phyloP scores from a whole-genome alignment of 2,888 invertebrate genomes.

The Sphecodes monilicornis region DNA sequence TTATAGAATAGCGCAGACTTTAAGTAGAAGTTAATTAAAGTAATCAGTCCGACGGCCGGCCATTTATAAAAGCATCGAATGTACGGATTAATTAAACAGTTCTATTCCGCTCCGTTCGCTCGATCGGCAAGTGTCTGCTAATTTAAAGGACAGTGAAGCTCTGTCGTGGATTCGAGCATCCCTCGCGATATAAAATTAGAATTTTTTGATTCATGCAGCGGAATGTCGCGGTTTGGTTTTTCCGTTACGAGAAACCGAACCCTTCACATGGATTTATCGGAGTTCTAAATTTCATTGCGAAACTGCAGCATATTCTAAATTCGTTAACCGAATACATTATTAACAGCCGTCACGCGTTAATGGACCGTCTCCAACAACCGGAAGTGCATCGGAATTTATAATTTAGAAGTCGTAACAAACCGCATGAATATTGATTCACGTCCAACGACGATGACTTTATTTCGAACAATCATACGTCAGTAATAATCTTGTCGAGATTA shows the following conservation, averaged over 20 bases:
- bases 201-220: neutral
- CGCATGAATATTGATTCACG: neutral
- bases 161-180: neutral
- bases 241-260: neutral
- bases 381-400: conserved; percentile 7
- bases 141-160: conserved; percentile 4
- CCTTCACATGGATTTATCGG: neutral
- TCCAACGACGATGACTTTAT: neutral
- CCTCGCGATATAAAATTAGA: neutral
- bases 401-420: neutral
- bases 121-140: neutral
- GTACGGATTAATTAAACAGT: neutral
- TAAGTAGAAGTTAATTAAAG: neutral
- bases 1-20: neutral
- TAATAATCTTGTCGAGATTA: neutral
- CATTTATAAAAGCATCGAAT: conserved; percentile 1
- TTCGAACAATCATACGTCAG: neutral
- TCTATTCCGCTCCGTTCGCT: neutral
- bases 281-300: neutral
- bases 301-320: neutral
- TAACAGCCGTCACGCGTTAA: conserved; percentile 6
- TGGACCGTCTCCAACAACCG: neutral
- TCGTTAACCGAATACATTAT: neutral
- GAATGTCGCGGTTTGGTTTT: neutral
- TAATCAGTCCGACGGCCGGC: neutral